Evolutionary conservation across 2,888 invertebrate species (phyloP), one percentile per base, ranked within the genome.

Genomic region (Podotricha telesiphe): DNA sequence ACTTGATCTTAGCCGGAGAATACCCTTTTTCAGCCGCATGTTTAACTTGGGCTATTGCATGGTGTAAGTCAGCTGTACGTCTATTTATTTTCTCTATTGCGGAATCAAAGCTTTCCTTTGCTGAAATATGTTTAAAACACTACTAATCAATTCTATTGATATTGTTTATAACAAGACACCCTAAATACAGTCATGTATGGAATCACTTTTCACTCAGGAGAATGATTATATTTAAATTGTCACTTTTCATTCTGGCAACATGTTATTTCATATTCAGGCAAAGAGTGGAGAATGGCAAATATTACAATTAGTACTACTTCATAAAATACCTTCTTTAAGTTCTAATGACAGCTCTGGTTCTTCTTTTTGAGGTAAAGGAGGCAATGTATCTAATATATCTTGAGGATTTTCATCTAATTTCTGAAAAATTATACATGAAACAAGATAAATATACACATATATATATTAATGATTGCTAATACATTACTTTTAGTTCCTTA

Each of bases 11-110:
- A 0, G 99, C 97, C 59, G 96, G 95, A 0, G 92, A 86, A 84
- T 98, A 97, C 50, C 98, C 98, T 67, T 95, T 92, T 53, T 95
- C 95, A 0, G 98, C 96, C 0, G 99, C 97, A 76, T 95, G 94
- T 51, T 95, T 94, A 42, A 99, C 93, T 65, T 97, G 90, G 47
- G 95, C 93, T 77, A 97, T 97, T 0, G 97, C 97, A 63, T 94
- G 94, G 1, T 94, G 92, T 70, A 96, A 95, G 82, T 97, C 96
- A 0, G 96, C 95, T 0, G 96, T 94, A 0, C 96, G 96, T 34
- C 96, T 96, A 74, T 95, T 95, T 15, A 98, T 86, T 78, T 96
- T 94, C 51, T 89, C 93, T 80, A 95, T 93, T 0, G 96, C 98
- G 59, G 93, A 93, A 40, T 96, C 95, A 82, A 95, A 98, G 22